A percentile compares a stretch with the other conserved stretches of the same genome.
These are phyloP conservation scores for Morpho achilles DNA, from an alignment of 2,888 invertebrate genomes.

Conservation along the genomic window DNA sequence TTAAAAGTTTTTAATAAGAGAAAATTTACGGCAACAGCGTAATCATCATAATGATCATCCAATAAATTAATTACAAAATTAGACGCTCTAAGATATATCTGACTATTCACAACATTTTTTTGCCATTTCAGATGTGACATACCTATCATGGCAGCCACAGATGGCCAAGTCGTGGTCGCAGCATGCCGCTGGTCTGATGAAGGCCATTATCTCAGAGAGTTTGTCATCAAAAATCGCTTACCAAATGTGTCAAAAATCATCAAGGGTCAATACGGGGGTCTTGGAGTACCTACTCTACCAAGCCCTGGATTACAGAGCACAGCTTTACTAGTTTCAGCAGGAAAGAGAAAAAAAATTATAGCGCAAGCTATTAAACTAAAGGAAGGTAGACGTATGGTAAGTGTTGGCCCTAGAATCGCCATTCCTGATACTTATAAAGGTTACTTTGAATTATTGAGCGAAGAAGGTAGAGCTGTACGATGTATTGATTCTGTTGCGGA, in stretches of 20 bases:
- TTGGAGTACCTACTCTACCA: slow-evolving; percentile 93
- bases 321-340: slow-evolving; percentile 90
- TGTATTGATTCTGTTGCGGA: slow-evolving; percentile 94
- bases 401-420: slow-evolving; percentile 89
- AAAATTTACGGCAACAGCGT: too few relatives aligned
- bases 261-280: slow-evolving; percentile 94
- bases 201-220: slow-evolving; percentile 85
- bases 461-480: slow-evolving; percentile 94
- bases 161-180: slow-evolving; percentile 93
- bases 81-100: too few relatives aligned
- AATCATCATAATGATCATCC: too few relatives aligned
- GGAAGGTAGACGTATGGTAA: slow-evolving; percentile 89
- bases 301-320: slow-evolving; percentile 93
- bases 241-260: slow-evolving; percentile 94
- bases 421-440: slow-evolving; percentile 95
- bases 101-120: slow-evolving; percentile 22
- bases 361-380: slow-evolving; percentile 94
- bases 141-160: slow-evolving; percentile 89
- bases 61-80: neutral
- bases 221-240: slow-evolving; percentile 85
- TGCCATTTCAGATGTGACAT: slow-evolving; percentile 77
- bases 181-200: slow-evolving; percentile 89
- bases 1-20: too few relatives aligned
- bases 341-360: slow-evolving; percentile 90
- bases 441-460: slow-evolving; percentile 95